Evolutionary conservation across 2,888 invertebrate species (phyloP), one percentile per base, ranked within the genome.

Genomic region (Oasisia sp.): DNA sequence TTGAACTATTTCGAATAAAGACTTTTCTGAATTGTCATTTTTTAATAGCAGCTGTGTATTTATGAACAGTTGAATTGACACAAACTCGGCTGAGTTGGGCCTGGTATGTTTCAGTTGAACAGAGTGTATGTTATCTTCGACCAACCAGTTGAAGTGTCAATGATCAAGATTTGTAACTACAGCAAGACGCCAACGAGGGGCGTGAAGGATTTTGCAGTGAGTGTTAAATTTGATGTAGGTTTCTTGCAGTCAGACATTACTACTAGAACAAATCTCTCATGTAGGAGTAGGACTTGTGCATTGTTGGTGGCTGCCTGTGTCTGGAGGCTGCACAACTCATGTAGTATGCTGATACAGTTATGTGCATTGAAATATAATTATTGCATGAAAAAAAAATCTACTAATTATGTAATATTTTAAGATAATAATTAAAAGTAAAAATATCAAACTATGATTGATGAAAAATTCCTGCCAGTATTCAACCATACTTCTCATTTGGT

Each of bases 131-230:
- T 98, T 94, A 98, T 98, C 91, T 98, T 98, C 96, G 98, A 98
- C 95, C 96, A 97, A 91, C 98, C 98, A 1, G 97, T 98, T 1
- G 97, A 97, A 32, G 97, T 98, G 19, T 98, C 98, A 27, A 97
- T 97, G 95, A 97, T 98, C 93, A 97, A 98, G 95, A 96, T 98
- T 94, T 98, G 98, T 98, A 98, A 98, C 96, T 98, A 98, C 95
- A 97, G 97, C 56, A 98, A 98, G 96, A 98, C 98, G 0, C 97
- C 98, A 0, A 97, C 96, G 8, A 97, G 98, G 95, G 98, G 98
- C 12, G 98, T 98, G 44, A 98, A 98, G 95, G 98, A 98, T 96
- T 98, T 98, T 96, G 98, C 97, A 93, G 98, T 98, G 96, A 97
- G 97, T 97, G 32, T 11, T 90, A 27, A 44, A 32, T 38, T n/a